Conservation (phyloP, 2,888 invertebrate genomes). For the Odontocerum albicorne region DNA sequence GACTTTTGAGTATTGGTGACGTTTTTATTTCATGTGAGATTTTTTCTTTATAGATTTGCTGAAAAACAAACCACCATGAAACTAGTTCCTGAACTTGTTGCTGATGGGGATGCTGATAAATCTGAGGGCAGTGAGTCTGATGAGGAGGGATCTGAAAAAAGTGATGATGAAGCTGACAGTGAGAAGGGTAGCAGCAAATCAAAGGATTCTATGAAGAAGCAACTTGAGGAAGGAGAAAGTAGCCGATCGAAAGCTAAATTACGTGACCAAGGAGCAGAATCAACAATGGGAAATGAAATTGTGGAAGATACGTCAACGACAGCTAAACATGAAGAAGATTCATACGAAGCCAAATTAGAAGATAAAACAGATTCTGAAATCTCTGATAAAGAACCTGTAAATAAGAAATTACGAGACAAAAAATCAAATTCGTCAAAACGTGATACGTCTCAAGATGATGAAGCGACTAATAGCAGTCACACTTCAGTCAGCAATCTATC, state of each 20-base stretch:
- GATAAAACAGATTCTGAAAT: not conserved
- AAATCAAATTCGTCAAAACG: no score
- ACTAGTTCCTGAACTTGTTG: conserved; percentile 18
- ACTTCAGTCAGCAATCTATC: conserved; percentile 20
- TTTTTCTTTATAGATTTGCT: conserved; percentile 20
- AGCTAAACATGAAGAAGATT: not conserved
- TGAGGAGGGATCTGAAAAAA: not conserved
- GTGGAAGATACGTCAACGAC: not conserved
- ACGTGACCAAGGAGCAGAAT: conserved; percentile 1
- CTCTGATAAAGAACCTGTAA: not conserved
- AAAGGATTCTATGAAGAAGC: no score
- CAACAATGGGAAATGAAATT: not conserved
- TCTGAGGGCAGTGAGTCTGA: conserved; percentile 15
- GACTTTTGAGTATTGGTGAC: no score
- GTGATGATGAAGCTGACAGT: not conserved
- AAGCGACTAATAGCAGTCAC: conserved; percentile 2
- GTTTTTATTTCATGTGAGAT: no score
- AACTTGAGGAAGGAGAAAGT: not conserved
- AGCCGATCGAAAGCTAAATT: not conserved
- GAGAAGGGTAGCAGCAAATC: no score
- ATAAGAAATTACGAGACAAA: no score
- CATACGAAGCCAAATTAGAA: not conserved
- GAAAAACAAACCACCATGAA: conserved; percentile 19
- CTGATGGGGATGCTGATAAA: conserved; percentile 11
- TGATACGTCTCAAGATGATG: not conserved